Evolutionary conservation across 2,113 vertebrate species (phyloP).

Genomic region (Haemorhous mexicanus): DNA sequence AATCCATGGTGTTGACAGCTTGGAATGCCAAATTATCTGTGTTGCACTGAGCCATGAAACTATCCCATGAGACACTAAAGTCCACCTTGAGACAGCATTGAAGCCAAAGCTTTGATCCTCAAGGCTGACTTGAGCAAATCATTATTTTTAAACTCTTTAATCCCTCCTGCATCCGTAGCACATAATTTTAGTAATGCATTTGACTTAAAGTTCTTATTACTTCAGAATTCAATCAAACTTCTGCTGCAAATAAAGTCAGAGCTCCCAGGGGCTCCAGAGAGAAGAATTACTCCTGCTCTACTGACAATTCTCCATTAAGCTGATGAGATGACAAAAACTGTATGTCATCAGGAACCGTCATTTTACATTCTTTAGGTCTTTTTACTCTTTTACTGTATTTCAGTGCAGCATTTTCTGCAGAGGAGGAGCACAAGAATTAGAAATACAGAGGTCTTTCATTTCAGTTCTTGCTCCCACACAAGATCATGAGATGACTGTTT

Average conservation of each 20-base stretch:
- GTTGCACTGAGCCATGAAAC: constrained; percentile 22
- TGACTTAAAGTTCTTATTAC: constrained; percentile 7
- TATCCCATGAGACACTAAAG: constrained; percentile 14
- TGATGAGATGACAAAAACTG: background rate
- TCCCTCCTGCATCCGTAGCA: constrained; percentile 20
- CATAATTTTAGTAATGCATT: constrained; percentile 24
- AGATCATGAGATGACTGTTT: background rate
- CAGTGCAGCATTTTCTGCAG: background rate
- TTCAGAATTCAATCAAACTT: constrained; percentile 15
- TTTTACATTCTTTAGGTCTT: background rate
- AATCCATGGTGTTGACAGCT: constrained; percentile 25
- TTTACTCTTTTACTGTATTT: background rate
- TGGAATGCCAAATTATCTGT: constrained; percentile 17
- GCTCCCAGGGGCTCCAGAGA: background rate
- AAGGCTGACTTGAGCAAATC: constrained; percentile 46
- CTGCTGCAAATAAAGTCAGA: background rate
- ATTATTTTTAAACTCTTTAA: constrained; percentile 48
- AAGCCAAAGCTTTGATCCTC: constrained; percentile 54
- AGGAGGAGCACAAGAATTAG: background rate
- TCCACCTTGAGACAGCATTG: constrained; percentile 32
- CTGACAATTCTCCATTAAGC: background rate
- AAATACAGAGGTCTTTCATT: background rate
- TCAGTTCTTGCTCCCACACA: background rate
- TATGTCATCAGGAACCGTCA: background rate
- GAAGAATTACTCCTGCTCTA: background rate